Base-by-base conservation (phyloP, 2,888 invertebrate species). In the Rhimphoctona megacephalus region DNA sequence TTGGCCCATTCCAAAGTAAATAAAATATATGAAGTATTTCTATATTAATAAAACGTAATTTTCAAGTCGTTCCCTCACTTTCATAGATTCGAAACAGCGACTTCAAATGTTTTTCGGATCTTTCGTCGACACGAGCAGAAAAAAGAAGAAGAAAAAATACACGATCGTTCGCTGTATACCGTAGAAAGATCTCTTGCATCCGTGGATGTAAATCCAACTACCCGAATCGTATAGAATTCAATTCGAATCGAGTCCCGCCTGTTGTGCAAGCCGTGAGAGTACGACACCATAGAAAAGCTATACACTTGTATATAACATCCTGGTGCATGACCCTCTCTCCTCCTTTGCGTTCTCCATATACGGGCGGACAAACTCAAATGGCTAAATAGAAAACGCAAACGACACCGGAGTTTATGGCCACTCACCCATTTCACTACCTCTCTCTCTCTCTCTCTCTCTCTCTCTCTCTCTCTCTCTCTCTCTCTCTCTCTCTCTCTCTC, bases 371-470 rank as follows among this genome's bases (percentile, higher is more conserved):
- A 91, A 90, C 90, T 91, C 91, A 92, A 93, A 92, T 90, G 90
- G 90, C 92, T 93, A 93, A 93, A 93, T 93, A 93, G 93, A 93
- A 92, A 93, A 92, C 92, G 91, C 93, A 93, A 93, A 93, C 92
- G 92, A 92, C 91, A 91, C 88, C 89, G 89, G 90, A 93, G 91
- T 93, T 93, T 93, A 93, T 90, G 91, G 91, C 90, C 92, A 90
- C 90, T 91, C 92, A 89, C 90, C 85, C 91, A 88, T 88, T 88
- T 89, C 88, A 73, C 88, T 87, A 87, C 87, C 88, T 88, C 80
- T 88, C 86, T 73, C 81, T 72, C 85, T 79, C 61, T 81, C 76
- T 83, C 79, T 81, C 85, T 78, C 87, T 85, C 79, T 86, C 86
- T 83, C 84, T 83, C 77, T 86, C 76, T 86, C 87, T 88, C 64